Evolutionary conservation across 2,797 vertebrate genomes (phyloP), one percentile per base, ranked within the genome.

Genomic region (Todus mexicanus): DNA sequence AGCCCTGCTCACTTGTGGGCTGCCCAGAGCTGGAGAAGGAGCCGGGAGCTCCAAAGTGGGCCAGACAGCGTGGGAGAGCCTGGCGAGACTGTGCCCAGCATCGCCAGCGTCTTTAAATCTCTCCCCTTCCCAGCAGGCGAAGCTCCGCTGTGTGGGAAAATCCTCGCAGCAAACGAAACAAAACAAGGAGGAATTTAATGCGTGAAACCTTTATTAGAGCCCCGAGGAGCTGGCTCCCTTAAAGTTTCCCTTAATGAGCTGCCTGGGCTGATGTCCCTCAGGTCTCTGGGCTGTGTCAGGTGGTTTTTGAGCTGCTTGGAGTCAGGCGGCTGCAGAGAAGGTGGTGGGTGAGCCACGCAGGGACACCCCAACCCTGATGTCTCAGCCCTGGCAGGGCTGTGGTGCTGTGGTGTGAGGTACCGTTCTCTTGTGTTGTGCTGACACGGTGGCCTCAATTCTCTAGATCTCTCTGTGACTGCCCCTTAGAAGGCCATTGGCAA

Each of bases 281-380:
- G 4, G 5, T 10, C 33, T 22, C 5, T 16, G 70, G 42, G 75
- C 64, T 71, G 78, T 9, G 5, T 1, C 8, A 3, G 6, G 3
- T 0, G 40, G n/a, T 15, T 7, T 59, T 63, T 1, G 3, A 40
- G 72, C n/a, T 56, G 54, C 31, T 56, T 9, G n/a, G 75, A 11
- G 59, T 9, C 5, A 1, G 15, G 8, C 1, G 11, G 33, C n/a
- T 14, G 65, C 16, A 5, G 60, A 12, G 35, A 21, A 4, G 48
- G 21, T 1, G 8, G 7, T 2, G 83, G 63, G 69, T 5, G 33
- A 60, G 63, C 25, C 4, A 38, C 5, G 31, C 1, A 4, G 10
- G 50, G 69, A 3, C 2, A 15, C 43, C 29, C 1, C 2, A 29
- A 31, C 31, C 69, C 35, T 3, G 4, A 12, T 0, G 6, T 5